Base-by-base conservation (phyloP, 37 sponge, comb jelly and placozoan genomes). In the Aphrocallistes beatrix region DNA sequence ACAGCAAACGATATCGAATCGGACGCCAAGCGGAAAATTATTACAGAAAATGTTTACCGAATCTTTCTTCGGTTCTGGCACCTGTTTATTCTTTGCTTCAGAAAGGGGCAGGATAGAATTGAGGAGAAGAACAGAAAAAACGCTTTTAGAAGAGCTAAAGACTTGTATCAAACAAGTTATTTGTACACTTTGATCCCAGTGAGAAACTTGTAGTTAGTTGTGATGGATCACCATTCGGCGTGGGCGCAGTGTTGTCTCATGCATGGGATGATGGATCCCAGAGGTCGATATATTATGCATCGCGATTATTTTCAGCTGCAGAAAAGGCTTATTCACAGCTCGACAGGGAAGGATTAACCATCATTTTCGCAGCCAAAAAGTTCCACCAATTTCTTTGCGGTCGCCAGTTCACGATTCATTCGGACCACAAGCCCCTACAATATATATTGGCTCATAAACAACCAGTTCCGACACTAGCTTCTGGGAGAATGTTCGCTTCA, bases 371-470 rank as follows among this genome's bases (percentile, higher is more conserved):
- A n/a, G n/a, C n/a, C n/a, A n/a, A n/a, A n/a, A n/a, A n/a, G n/a
- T n/a, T n/a, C n/a, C n/a, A n/a, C n/a, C n/a, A n/a, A n/a, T n/a
- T n/a, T n/a, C n/a, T n/a, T n/a, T n/a, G n/a, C n/a, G n/a, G n/a
- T n/a, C n/a, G n/a, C n/a, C n/a, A n/a, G n/a, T 85, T 85, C 38
- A 60, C 75, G 19, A 36, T 85, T 1, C 38, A 37, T n/a, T 37
- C 85, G 16, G 85, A 85, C 36, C 85, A 85, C 85, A 85, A 85
- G 38, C 85, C 85, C 19, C 38, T 85, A 23, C 81, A 37, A 9
- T 19, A 32, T 0, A 85, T 85, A 0, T 51, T 51, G 25, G 36
- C 1, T 30, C 39, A 50, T 25, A 23, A 0, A 13, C 0, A 8
- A 19, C 37, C 60, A 23, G 34, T 85, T 51, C 85, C 86, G 8